A percentile compares a stretch with the other conserved stretches of the same genome.
phyloP scores from a whole-genome alignment of 2,888 invertebrate species.

The Acanthococcus lagerstroemiae region DNA sequence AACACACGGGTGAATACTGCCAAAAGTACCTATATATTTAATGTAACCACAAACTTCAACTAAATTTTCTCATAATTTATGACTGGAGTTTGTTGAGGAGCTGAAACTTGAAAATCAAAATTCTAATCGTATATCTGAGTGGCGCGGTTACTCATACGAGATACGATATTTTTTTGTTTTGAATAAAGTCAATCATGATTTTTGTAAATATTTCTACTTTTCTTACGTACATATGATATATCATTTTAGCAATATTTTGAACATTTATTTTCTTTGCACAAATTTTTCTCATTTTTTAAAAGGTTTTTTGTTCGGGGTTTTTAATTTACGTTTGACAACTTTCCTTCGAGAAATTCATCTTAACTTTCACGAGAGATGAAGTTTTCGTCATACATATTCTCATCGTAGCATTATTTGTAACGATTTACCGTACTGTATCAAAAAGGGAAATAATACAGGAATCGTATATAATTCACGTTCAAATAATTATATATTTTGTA shows the following conservation, averaged over 20 bases:
- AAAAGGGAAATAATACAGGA: too few relatives aligned
- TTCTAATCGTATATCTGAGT: neutral
- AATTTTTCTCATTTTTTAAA: conserved; percentile 10
- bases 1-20: too few relatives aligned
- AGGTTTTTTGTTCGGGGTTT: conserved; percentile 3
- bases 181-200: conserved; percentile 15
- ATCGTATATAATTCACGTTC: neutral
- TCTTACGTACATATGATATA: conserved; percentile 7
- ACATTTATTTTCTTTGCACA: conserved; percentile 18
- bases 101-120: neutral
- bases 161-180: conserved; percentile 4
- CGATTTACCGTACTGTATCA: too few relatives aligned
- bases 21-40: too few relatives aligned
- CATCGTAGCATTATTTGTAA: too few relatives aligned
- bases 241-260: conserved; percentile 26
- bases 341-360: too few relatives aligned
- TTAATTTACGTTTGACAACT: conserved; percentile 3
- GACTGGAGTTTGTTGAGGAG: neutral
- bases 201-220: conserved; percentile 25
- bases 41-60: too few relatives aligned
- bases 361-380: too few relatives aligned
- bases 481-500: too few relatives aligned
- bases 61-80: neutral
- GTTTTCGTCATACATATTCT: too few relatives aligned
- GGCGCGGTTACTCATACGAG: too few relatives aligned